phyloP scores from a whole-genome alignment of 2,888 invertebrate species.

The Limnephilus auricula region DNA sequence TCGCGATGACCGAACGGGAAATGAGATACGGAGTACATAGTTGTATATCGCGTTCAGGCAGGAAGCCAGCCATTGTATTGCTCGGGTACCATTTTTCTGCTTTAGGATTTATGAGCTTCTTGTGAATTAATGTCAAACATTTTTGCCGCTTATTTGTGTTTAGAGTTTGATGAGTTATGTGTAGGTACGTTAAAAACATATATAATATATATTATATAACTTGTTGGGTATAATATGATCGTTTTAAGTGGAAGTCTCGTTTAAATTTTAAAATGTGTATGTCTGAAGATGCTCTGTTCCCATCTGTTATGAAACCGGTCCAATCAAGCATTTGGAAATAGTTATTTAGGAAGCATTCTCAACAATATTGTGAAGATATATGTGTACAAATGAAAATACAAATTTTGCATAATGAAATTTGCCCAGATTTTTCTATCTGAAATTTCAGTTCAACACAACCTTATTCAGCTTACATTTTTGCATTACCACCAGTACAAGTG shows the following conservation, averaged over 20 bases:
- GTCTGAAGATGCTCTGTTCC: not conserved
- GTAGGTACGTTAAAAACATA: not conserved
- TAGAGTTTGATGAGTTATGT: not conserved
- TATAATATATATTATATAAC: too few relatives aligned
- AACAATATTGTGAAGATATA: not conserved
- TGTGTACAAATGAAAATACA: not conserved
- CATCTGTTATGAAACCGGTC: too few relatives aligned
- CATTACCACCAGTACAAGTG: not conserved
- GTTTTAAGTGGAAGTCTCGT: not conserved
- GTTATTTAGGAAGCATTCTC: not conserved
- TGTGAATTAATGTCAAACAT: constrained; percentile 19
- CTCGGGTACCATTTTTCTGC: constrained; percentile 10
- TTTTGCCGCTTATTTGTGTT: not conserved
- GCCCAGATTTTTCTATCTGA: not conserved
- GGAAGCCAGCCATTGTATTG: constrained; percentile 34
- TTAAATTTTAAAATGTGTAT: not conserved
- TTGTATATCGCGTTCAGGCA: not conserved
- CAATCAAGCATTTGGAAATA: not conserved
- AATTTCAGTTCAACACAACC: not conserved
- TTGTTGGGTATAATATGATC: not conserved
- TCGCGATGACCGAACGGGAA: constrained; percentile 18
- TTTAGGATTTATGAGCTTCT: constrained; percentile 19
- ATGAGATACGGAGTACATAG: not conserved
- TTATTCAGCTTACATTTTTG: not conserved
- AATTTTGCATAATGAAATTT: not conserved